phyloP scores from a whole-genome alignment of 2,797 vertebrate genomes.

The Xenops minutus region DNA sequence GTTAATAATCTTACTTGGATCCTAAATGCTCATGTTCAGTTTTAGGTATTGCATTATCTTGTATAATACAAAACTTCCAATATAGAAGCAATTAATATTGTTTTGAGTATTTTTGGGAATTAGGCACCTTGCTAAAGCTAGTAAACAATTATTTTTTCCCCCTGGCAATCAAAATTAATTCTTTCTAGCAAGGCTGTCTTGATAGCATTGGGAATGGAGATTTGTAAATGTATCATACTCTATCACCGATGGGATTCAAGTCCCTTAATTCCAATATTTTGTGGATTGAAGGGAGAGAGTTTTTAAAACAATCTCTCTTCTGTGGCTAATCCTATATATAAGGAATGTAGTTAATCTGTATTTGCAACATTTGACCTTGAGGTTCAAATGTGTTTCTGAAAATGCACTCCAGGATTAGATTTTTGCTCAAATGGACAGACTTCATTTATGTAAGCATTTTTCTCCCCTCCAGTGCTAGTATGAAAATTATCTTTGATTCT shows the following conservation, averaged over 20 bases:
- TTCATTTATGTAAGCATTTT: neutral
- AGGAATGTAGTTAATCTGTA: neutral
- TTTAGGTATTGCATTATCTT: neutral
- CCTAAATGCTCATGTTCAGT: neutral
- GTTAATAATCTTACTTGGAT: neutral
- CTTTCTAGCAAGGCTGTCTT: neutral
- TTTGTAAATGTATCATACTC: neutral
- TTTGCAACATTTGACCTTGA: neutral
- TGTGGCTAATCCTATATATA: neutral
- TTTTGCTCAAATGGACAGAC: neutral
- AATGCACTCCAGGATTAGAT: neutral
- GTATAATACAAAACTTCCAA: neutral
- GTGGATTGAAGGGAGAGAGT: neutral
- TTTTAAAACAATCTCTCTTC: neutral
- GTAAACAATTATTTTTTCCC: neutral
- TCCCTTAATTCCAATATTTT: neutral
- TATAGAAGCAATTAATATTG: neutral
- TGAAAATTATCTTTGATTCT: neutral
- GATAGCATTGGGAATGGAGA: neutral
- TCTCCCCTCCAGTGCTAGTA: fast-evolving
- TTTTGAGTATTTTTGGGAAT: slow-evolving; percentile 43
- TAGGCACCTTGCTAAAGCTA: slow-evolving; percentile 53
- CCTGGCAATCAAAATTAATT: neutral
- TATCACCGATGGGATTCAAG: neutral
- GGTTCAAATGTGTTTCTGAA: neutral